phyloP scores from a whole-genome alignment of 1,140 invertebrate species.

The Drosophila kanapiae region DNA sequence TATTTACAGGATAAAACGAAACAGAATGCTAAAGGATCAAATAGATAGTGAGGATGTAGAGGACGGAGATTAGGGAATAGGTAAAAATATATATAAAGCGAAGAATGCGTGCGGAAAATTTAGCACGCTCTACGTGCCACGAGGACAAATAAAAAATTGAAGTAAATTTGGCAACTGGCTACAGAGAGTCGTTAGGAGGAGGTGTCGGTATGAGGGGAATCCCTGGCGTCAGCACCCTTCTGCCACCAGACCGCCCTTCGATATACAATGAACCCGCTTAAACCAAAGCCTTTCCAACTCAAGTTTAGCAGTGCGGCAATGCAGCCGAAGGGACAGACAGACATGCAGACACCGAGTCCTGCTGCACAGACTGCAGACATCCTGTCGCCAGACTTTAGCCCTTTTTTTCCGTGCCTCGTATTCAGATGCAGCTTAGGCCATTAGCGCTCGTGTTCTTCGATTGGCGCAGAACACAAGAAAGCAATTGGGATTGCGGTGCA shows the following conservation, averaged over 20 bases:
- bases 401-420: conserved; percentile 10
- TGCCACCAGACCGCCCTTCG: neutral
- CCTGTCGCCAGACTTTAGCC: conserved; percentile 41
- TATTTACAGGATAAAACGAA: conserved; percentile 25
- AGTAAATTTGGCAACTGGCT: conserved; percentile 82
- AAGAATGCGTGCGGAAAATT: conserved; percentile 78
- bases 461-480: conserved; percentile 45
- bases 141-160: conserved; percentile 76
- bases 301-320: conserved; percentile 76
- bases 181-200: conserved; percentile 46
- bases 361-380: conserved; percentile 41
- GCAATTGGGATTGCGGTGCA: conserved; percentile 45
- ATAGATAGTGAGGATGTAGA: neutral
- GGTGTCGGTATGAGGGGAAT: conserved; percentile 13
- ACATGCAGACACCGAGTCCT: conserved; percentile 32
- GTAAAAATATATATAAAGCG: conserved; percentile 17
- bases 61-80: neutral
- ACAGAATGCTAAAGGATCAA: neutral
- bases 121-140: conserved; percentile 76
- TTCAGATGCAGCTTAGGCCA: conserved; percentile 48
- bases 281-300: conserved; percentile 14
- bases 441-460: conserved; percentile 43
- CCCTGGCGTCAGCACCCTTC: conserved; percentile 52
- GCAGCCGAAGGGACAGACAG: conserved; percentile 59
- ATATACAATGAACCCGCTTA: conserved; percentile 24